Percentiles rank a stretch among this genome's conserved stretches.
Evolutionary conservation across 2,888 invertebrate species (phyloP).

Genomic region (Tetanocera ferruginea): DNA sequence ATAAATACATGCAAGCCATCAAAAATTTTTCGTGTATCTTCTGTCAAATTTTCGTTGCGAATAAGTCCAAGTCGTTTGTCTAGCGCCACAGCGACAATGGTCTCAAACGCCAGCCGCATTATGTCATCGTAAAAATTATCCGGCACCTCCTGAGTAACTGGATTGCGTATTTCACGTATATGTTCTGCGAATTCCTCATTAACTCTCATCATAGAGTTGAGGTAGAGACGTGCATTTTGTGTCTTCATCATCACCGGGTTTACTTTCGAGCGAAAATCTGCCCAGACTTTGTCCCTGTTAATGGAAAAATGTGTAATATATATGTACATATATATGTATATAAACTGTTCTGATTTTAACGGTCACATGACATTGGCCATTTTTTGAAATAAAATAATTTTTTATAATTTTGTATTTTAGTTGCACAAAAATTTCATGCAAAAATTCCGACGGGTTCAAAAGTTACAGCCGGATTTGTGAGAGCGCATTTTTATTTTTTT

Average conservation of each 20-base stretch:
- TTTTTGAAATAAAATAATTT: no score
- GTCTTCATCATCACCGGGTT: conserved; percentile 78
- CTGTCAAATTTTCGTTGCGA: conserved; percentile 33
- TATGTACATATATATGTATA: no score
- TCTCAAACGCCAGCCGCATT: conserved; percentile 74
- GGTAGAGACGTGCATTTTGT: conserved; percentile 72
- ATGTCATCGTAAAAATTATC: conserved; percentile 71
- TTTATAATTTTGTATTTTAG: no score
- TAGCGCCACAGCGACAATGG: conserved; percentile 68
- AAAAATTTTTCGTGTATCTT: conserved; percentile 52
- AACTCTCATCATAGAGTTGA: conserved; percentile 71
- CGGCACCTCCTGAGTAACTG: conserved; percentile 63
- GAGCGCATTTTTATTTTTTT: no score
- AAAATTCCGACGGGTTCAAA: no score
- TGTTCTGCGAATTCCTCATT: conserved; percentile 64
- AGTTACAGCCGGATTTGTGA: no score
- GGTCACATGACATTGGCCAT: no score
- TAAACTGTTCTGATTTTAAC: no score
- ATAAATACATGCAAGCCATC: conserved; percentile 46
- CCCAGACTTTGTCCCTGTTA: conserved; percentile 76
- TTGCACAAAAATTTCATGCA: no score
- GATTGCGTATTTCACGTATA: conserved; percentile 62
- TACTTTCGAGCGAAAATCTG: conserved; percentile 75
- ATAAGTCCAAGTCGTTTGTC: conserved; percentile 63
- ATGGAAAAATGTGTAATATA: no score